A percentile compares a stretch with the other conserved stretches of the same genome.
phyloP scores from a whole-genome alignment of 2,888 invertebrate genomes.

The Rosalia funebris region DNA sequence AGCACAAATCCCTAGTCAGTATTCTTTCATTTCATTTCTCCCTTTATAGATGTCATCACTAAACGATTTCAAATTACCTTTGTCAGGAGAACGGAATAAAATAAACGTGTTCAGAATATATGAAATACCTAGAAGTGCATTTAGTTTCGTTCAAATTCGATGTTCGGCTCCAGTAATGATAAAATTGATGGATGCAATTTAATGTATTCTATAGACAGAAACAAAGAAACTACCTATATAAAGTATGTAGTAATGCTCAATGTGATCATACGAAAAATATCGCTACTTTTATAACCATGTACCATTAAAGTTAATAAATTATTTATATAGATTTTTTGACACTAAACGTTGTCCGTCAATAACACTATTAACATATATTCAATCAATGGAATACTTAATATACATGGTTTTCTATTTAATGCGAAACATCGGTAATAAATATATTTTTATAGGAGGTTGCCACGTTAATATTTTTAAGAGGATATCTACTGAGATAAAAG shows the following conservation, averaged over 20 bases:
- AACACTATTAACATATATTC: no score
- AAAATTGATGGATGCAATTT: slow-evolving; percentile 2
- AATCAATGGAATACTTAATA: no score
- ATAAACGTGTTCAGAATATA: slow-evolving; percentile 24
- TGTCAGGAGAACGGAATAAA: slow-evolving; percentile 19
- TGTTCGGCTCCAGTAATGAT: slow-evolving; percentile 1
- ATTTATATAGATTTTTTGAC: no score
- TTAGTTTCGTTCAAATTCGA: slow-evolving; percentile 15
- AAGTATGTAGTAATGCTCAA: not conserved
- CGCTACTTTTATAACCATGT: no score
- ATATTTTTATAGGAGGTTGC: no score
- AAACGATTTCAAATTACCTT: slow-evolving; percentile 26
- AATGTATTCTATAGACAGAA: not conserved
- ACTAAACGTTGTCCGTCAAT: no score
- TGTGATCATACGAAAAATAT: no score
- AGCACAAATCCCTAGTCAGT: slow-evolving; percentile 12
- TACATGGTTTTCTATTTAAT: no score
- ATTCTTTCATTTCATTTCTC: slow-evolving; percentile 21
- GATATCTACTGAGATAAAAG: no score
- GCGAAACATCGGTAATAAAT: no score
- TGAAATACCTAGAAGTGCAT: slow-evolving; percentile 13
- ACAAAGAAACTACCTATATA: not conserved
- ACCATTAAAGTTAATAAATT: no score
- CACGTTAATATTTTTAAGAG: no score
- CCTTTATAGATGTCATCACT: slow-evolving; percentile 27